Evolutionary conservation across 2,888 invertebrate species (phyloP), one percentile per base, ranked within the genome.

Genomic region (Eumerus sabulonum): DNA sequence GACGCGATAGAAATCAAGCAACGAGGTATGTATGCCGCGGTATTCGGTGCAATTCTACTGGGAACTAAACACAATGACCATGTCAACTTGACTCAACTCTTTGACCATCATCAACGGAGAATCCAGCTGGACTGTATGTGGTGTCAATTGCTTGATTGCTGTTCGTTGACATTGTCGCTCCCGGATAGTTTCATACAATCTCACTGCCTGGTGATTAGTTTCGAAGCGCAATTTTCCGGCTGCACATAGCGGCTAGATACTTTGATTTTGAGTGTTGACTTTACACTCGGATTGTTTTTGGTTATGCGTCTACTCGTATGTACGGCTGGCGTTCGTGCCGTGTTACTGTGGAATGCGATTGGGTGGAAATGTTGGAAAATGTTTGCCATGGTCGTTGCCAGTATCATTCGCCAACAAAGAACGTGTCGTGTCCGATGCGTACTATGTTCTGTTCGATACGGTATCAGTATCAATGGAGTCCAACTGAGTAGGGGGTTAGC

Each of bases 211-310:
- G 56, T 74, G 79, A 74, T 79, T 79, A 79, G 79, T 63, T 79
- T 35, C 56, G 51, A 79, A 59, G 74, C 74, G 68, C 79, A 79
- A 79, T 79, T 79, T 79, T 79, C 77, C 77, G 77, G 77, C 73
- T 59, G 62, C 27, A 27, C 56, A 45, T 64, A 60, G 73, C 68
- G 62, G 73, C 68, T 59, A 59, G 60, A 68, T 45, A 74, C 79
- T 79, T 79, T 79, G 79, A 79, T 79, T 79, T 73, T 74, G 63
- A 74, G 68, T 64, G 45, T 18, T 48, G 44, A 40, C 42, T 63
- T 57, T 63, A 59, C 48, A 47, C 63, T 79, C 72, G 59, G 53
- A 56, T 62, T 56, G 40, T 17, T 53, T 53, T 59, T 53, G 35
- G 47, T 27, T 56, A n/a, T n/a, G n/a, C n/a, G n/a, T n/a, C n/a